phyloP scores from a whole-genome alignment of 2,888 invertebrate genomes.

The Apamea crenata region DNA sequence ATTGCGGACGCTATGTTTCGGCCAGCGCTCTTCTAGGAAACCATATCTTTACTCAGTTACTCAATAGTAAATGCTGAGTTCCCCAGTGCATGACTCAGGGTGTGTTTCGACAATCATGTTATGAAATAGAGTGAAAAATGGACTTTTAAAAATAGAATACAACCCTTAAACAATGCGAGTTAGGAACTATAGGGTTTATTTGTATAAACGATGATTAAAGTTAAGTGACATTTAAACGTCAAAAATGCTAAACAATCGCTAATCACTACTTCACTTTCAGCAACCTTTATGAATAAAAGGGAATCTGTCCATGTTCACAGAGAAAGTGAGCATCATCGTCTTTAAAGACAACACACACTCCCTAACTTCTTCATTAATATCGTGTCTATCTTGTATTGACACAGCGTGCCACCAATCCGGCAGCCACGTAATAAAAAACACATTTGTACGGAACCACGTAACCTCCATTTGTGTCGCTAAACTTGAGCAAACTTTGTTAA shows the following conservation, averaged over 20 bases:
- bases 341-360: neutral
- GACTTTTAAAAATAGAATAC: neutral
- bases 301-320: neutral
- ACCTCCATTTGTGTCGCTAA: constrained; percentile 27
- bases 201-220: too few species aligned
- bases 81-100: too few species aligned
- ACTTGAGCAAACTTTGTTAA: constrained; percentile 34
- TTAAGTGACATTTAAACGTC: too few species aligned
- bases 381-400: neutral
- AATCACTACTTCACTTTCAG: too few species aligned
- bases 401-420: neutral
- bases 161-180: too few species aligned
- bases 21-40: neutral
- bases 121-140: neutral
- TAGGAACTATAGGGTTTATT: neutral
- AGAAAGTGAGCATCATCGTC: neutral
- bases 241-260: too few species aligned
- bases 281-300: too few species aligned
- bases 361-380: neutral
- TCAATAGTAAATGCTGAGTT: too few species aligned
- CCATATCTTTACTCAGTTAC: too few species aligned
- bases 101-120: neutral
- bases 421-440: constrained; percentile 31
- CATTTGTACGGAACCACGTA: constrained; percentile 19
- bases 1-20: neutral